phyloP scores from a whole-genome alignment of 1,140 invertebrate genomes.

The Steinernema feltiae region DNA sequence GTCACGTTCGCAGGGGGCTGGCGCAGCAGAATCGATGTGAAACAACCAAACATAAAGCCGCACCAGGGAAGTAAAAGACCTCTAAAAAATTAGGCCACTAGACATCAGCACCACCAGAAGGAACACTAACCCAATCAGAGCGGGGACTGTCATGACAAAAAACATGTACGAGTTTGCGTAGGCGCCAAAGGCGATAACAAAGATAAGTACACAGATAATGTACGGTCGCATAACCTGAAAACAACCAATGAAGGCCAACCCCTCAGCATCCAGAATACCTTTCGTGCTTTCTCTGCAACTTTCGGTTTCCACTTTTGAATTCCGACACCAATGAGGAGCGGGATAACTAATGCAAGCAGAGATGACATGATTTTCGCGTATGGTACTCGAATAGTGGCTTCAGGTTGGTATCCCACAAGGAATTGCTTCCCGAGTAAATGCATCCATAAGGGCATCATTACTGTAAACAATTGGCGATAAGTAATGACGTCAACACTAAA shows the following conservation, averaged over 20 bases:
- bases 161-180: slow-evolving; percentile 85
- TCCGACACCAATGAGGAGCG: slow-evolving; percentile 72
- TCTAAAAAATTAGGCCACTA: slow-evolving; percentile 61
- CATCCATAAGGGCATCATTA: slow-evolving; percentile 90
- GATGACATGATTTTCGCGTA: slow-evolving; percentile 72
- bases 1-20: slow-evolving; percentile 63
- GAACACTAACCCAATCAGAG: slow-evolving; percentile 64
- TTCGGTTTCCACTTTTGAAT: slow-evolving; percentile 52
- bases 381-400: slow-evolving; percentile 69
- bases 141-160: slow-evolving; percentile 70
- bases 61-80: slow-evolving; percentile 78
- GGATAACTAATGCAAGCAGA: slow-evolving; percentile 73
- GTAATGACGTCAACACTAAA: slow-evolving; percentile 26
- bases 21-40: slow-evolving; percentile 45
- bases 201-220: slow-evolving; percentile 73
- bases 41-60: slow-evolving; percentile 73
- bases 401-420: slow-evolving; percentile 64
- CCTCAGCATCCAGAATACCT: slow-evolving; percentile 27
- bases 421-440: slow-evolving; percentile 74
- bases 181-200: slow-evolving; percentile 83
- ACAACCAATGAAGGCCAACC: background rate
- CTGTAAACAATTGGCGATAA: slow-evolving; percentile 64
- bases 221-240: slow-evolving; percentile 75
- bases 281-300: slow-evolving; percentile 67
- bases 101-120: background rate